Base-by-base conservation (phyloP, 2,888 invertebrate genomes). In the Cheiracanthium punctorium region DNA sequence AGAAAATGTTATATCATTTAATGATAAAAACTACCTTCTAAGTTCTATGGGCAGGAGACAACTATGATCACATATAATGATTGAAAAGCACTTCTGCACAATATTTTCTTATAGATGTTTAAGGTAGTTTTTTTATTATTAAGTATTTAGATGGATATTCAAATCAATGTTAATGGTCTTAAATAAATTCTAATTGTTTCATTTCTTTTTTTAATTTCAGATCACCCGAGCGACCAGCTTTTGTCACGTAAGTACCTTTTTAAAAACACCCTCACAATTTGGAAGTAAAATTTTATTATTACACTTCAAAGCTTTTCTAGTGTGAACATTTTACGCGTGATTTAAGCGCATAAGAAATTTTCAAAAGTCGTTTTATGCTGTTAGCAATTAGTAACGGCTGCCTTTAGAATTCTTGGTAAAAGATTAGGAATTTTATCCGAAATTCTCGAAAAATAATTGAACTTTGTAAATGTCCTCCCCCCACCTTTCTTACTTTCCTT, bases 191-290 rank as follows among this genome's bases (percentile, higher is more conserved):
- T n/a, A 58, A 58, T 29, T 43, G 33, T 43, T 72, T 12, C 48
- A 72, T 72, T 64, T 82, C 71, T 92, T 92, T 95, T n/a, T n/a
- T n/a, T n/a, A n/a, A n/a, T n/a, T 94, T 88, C 94, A 96, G 95
- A 96, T 97, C 90, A 96, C 96, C 69, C 94, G 96, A 89, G 95
- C 95, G 88, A 96, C 96, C 89, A 96, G 96, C 91, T 96, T 96
- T 92, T 97, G 91, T 85, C 90, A 91, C 89, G 91, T 91, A 90
- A 91, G 91, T 91, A 65, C 7, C 1, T 58, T 74, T 58, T 37
- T 32, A 20, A 5, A n/a, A 37, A 28, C 28, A n/a, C 1, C 52
- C 24, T 24, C 24, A 24, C 58, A n/a, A n/a, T n/a, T n/a, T n/a
- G 24, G 24, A 58, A 58, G 7, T 58, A 24, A 58, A 58, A 58